Percentiles rank a stretch among this genome's conserved stretches.
Evolutionary conservation across 2,113 vertebrate genomes (phyloP).

Genomic region (Halcyon senegalensis): DNA sequence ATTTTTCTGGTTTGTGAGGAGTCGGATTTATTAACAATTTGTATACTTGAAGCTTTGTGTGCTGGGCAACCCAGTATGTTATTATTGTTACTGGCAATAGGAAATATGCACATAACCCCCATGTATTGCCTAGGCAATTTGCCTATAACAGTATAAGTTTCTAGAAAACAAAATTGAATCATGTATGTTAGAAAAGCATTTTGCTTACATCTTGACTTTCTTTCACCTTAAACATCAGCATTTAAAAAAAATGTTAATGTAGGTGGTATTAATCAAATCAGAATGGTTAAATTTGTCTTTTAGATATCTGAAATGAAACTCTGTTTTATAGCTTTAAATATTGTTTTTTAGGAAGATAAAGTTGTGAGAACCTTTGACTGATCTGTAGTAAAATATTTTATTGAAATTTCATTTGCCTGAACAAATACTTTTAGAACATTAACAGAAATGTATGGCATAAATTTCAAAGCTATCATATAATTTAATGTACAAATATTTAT

Average conservation of each 20-base stretch:
- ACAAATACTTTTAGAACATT: constrained; percentile 66
- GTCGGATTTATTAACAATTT: constrained; percentile 29
- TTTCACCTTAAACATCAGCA: background rate
- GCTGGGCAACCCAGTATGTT: background rate
- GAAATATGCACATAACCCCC: background rate
- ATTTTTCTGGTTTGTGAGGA: background rate
- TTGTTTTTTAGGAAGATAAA: constrained; percentile 48
- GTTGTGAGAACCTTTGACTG: constrained; percentile 60
- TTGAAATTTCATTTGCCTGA: constrained; percentile 56
- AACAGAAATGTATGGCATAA: constrained; percentile 54
- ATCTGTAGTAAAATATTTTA: constrained; percentile 60
- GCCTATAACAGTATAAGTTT: background rate
- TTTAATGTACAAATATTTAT: constrained; percentile 65
- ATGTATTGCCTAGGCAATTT: background rate
- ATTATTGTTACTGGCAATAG: background rate
- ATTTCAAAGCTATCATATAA: constrained; percentile 58
- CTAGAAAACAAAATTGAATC: constrained; percentile 11
- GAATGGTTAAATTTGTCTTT: constrained; percentile 23
- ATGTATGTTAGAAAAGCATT: background rate
- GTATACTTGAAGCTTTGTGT: background rate
- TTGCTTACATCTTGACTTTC: background rate
- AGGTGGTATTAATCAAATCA: constrained; percentile 26
- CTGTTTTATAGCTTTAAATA: constrained; percentile 38
- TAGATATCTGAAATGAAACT: constrained; percentile 15
- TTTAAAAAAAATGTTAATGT: background rate